Percentiles rank a stretch among this genome's conserved stretches.
These are phyloP conservation scores for Thamnophis elegans DNA, from an alignment of 2,797 vertebrate genomes.

Conservation along the genomic window DNA sequence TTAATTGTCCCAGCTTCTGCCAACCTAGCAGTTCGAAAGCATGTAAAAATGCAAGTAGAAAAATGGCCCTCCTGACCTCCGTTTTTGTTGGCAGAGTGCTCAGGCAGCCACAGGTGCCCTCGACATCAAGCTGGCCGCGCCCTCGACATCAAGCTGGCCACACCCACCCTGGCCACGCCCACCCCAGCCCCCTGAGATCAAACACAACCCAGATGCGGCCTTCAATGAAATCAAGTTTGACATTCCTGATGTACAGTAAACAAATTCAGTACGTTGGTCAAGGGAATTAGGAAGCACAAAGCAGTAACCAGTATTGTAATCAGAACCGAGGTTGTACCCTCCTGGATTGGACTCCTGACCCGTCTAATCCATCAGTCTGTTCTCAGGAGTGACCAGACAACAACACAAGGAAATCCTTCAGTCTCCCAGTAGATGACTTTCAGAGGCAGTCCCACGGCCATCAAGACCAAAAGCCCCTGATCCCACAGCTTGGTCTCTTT, in stretches of 20 bases:
- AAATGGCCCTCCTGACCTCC: no score
- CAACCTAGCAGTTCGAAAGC: no score
- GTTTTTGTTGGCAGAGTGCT: no score
- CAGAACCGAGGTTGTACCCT: not conserved
- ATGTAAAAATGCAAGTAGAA: no score
- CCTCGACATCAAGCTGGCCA: no score
- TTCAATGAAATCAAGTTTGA: no score
- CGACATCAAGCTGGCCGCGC: no score
- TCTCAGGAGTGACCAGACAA: not conserved
- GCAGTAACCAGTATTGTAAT: not conserved
- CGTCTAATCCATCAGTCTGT: not conserved
- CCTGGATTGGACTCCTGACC: not conserved
- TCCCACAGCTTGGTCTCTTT: not conserved
- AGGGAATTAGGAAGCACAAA: not conserved
- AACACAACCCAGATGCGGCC: no score
- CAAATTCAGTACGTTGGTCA: not conserved
- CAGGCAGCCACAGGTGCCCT: no score
- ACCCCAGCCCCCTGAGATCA: no score
- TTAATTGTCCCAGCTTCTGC: no score
- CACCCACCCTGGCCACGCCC: no score
- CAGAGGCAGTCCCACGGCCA: not conserved
- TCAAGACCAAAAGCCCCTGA: not conserved
- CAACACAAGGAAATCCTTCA: not conserved
- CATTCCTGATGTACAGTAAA: not conserved
- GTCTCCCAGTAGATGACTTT: not conserved